Conservation (phyloP, 1,140 invertebrate genomes). For the Radopholus similis region DNA sequence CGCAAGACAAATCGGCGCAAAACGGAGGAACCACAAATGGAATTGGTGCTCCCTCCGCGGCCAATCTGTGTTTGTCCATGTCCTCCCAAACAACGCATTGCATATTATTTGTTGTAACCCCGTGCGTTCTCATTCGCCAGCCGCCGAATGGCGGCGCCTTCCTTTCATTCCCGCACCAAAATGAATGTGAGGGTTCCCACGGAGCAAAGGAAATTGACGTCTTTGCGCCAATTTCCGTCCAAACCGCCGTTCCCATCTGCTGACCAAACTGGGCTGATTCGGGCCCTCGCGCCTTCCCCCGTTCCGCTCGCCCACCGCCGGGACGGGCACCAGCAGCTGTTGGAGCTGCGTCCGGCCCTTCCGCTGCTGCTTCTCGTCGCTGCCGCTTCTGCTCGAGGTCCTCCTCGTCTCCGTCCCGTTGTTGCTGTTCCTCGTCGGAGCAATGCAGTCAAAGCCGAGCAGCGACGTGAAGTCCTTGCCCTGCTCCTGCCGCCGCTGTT, state of each 20-base stretch:
- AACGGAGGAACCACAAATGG: no score
- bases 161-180: neutral
- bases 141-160: neutral
- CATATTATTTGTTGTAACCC: no score
- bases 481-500: neutral
- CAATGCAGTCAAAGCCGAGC: slow-evolving; percentile 8
- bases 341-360: neutral
- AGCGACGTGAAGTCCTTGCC: slow-evolving; percentile 16
- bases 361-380: neutral
- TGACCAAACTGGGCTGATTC: neutral
- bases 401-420: neutral
- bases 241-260: neutral
- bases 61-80: neutral
- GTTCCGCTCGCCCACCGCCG: no score
- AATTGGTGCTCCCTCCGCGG: no score
- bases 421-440: neutral
- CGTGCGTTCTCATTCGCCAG: neutral
- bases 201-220: neutral
- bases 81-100: neutral
- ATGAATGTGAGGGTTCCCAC: neutral
- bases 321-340: no score
- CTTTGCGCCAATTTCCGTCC: neutral
- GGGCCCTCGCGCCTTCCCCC: no score
- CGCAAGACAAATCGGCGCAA: no score
- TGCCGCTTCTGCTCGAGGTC: neutral